These are phyloP conservation scores for Drosophila bipectinata DNA, from an alignment of 1,140 invertebrate species.

Conservation along the genomic window DNA sequence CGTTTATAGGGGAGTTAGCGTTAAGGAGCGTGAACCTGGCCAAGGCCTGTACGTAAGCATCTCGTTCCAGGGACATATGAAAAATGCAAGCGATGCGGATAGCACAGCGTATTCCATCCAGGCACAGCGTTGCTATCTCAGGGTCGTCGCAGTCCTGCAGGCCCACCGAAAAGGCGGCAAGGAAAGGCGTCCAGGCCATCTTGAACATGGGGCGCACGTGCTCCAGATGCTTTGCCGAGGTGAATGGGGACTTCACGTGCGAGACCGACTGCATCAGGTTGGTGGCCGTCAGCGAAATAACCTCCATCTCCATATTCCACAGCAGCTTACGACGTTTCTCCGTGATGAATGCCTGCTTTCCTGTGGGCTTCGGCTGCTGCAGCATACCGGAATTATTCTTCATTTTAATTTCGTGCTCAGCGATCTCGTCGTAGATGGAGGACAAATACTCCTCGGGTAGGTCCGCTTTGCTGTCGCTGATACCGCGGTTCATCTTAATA, in stretches of 20 bases:
- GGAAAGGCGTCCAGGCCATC: constrained; percentile 99
- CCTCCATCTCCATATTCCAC: constrained; percentile 99
- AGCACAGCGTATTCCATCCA: constrained; percentile 97
- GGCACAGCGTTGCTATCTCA: constrained; percentile 92
- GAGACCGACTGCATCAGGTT: constrained; percentile 99
- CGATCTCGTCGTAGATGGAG: constrained; percentile 99
- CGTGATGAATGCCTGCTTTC: constrained; percentile 95
- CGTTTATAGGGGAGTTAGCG: constrained; percentile 97
- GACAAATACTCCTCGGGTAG: constrained; percentile 98
- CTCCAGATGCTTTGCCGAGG: constrained; percentile 98
- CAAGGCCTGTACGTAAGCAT: constrained; percentile 99
- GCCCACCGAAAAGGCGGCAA: constrained; percentile 99
- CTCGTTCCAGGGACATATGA: constrained; percentile 96
- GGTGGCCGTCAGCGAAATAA: constrained; percentile 97
- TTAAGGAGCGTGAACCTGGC: constrained; percentile 97
- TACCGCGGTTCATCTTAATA: constrained; percentile 98
- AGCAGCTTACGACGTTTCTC: constrained; percentile 96
- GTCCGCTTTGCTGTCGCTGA: constrained; percentile 99
- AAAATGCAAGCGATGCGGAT: constrained; percentile 99
- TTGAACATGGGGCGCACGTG: constrained; percentile 99
- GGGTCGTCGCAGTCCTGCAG: constrained; percentile 99
- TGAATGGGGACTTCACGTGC: constrained; percentile 98
- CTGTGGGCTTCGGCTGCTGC: constrained; percentile 88
- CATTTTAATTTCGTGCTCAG: constrained; percentile 99
- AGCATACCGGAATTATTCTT: constrained; percentile 88